These are phyloP conservation scores for Melanostoma scalare DNA, from an alignment of 2,888 invertebrate genomes.

Conservation along the genomic window DNA sequence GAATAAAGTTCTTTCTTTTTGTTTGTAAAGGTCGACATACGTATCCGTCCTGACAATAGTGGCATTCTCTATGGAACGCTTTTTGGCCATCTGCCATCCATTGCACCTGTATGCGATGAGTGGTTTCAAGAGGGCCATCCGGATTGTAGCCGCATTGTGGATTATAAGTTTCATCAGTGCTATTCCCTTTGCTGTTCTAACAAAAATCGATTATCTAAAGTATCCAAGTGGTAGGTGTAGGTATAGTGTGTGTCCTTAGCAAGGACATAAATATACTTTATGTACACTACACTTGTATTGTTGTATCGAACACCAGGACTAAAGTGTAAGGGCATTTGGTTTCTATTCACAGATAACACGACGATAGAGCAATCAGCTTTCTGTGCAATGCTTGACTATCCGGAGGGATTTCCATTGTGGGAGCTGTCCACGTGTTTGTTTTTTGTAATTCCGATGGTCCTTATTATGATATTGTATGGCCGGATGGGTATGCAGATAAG, in stretches of 20 bases:
- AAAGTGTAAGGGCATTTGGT: constrained; percentile 11
- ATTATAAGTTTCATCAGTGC: constrained; percentile 88
- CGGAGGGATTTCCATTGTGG: constrained; percentile 87
- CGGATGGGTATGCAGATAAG: constrained; percentile 89
- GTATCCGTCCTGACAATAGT: constrained; percentile 95
- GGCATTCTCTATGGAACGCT: constrained; percentile 94
- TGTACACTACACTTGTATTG: neutral
- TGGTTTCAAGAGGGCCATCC: constrained; percentile 90
- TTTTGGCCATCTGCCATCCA: constrained; percentile 95
- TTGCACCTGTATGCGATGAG: constrained; percentile 92
- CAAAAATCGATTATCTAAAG: constrained; percentile 88
- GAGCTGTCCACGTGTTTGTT: constrained; percentile 92
- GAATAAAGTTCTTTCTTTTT: neutral
- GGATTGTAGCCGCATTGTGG: constrained; percentile 91
- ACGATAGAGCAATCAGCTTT: constrained; percentile 89
- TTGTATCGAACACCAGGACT: neutral
- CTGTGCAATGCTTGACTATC: constrained; percentile 87
- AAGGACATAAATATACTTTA: neutral
- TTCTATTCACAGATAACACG: constrained; percentile 80
- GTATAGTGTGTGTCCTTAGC: neutral
- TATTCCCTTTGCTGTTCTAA: constrained; percentile 89
- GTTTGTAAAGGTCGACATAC: constrained; percentile 88
- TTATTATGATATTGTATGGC: constrained; percentile 90
- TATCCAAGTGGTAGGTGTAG: constrained; percentile 86
- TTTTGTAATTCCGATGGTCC: constrained; percentile 88